A percentile compares a stretch with the other conserved stretches of the same genome.
Conservation (phyloP, 2,888 invertebrate genomes). For the Eupeodes latifasciatus region DNA sequence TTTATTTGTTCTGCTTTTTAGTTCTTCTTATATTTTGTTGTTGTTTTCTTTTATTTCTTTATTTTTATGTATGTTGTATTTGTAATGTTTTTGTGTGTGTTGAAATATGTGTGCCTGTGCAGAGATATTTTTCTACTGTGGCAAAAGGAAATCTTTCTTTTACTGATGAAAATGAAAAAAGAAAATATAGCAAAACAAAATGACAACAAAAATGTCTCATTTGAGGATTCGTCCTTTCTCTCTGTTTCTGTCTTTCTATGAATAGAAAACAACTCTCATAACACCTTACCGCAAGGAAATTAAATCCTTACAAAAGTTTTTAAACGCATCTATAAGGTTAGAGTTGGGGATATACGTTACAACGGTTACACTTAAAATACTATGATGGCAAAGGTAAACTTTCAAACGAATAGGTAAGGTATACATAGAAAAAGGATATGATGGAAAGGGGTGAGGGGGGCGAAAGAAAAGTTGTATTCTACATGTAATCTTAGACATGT, state of each 20-base stretch:
- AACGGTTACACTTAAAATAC: slow-evolving; percentile 9
- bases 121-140: background rate
- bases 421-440: no score
- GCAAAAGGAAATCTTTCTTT: slow-evolving; percentile 28
- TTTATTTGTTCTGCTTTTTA: slow-evolving; percentile 30
- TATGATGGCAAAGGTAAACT: background rate
- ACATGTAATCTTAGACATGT: background rate
- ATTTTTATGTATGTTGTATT: background rate
- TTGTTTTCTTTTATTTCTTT: background rate
- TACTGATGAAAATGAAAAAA: background rate
- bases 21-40: background rate
- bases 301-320: slow-evolving; percentile 65
- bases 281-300: slow-evolving; percentile 68
- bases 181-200: slow-evolving; percentile 7
- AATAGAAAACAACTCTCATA: slow-evolving; percentile 39
- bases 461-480: slow-evolving; percentile 46
- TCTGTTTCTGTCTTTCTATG: no score
- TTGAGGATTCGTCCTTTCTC: slow-evolving; percentile 19
- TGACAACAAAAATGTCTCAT: slow-evolving; percentile 62
- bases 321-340: slow-evolving; percentile 40
- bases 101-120: background rate
- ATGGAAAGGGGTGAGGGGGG: background rate
- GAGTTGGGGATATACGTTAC: slow-evolving; percentile 36
- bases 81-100: background rate
- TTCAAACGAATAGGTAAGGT: background rate